A percentile compares a stretch with the other conserved stretches of the same genome.
Conservation (phyloP, 2,888 invertebrate species). For the Oasisia sp. region DNA sequence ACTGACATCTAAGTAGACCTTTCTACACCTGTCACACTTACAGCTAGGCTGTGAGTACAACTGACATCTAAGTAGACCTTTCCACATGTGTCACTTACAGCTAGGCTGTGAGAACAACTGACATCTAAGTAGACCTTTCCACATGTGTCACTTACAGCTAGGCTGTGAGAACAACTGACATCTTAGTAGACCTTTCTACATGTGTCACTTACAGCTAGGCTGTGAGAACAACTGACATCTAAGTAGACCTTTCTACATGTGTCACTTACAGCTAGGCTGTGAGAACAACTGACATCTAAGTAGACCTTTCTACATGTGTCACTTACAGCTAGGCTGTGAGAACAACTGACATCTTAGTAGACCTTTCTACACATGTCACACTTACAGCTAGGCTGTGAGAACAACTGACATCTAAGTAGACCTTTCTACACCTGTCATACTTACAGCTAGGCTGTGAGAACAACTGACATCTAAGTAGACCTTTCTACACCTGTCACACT, state of each 20-base stretch:
- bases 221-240: not conserved
- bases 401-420: not conserved
- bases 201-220: not conserved
- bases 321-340: not conserved
- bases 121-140: not conserved
- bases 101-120: not conserved
- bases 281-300: not conserved
- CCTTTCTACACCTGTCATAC: not conserved
- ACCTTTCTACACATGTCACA: not conserved
- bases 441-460: not conserved
- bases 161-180: not conserved
- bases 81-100: not conserved
- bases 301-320: not conserved
- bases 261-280: not conserved
- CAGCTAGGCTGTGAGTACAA: no score
- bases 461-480: not conserved
- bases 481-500: not conserved
- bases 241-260: not conserved
- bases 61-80: no score
- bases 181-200: not conserved
- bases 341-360: not conserved
- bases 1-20: no score
- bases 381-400: no score
- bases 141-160: not conserved
- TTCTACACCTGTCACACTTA: no score